Evolutionary conservation across 2,797 vertebrate genomes (phyloP), one percentile per base, ranked within the genome.

Genomic region (Oryzias sinensis): DNA sequence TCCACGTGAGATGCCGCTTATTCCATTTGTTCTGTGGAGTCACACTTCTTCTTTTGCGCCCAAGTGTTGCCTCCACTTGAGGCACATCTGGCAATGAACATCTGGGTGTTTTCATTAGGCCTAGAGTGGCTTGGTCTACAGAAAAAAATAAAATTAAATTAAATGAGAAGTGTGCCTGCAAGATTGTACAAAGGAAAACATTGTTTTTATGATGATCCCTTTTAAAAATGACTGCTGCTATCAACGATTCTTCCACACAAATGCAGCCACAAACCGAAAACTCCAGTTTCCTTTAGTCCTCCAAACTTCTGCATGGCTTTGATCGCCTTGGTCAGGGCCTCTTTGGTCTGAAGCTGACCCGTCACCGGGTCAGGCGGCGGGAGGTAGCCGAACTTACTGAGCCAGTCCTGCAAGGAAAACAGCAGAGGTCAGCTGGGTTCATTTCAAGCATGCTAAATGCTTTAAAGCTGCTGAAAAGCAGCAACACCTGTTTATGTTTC

Each of bases 1-100:
- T 97, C 97, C 97, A 99, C 0, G 97, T 98, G 41, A 99, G 89
- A 80, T 96, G 97, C 72, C 94, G 93, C 78, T 96, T 98, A 76
- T 82, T 92, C 97, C 96, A 99, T 79, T 95, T 97, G 87, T 91
- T 92, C 8, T 88, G 83, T 37, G 88, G 77, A 1, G 72, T 85
- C 0, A 72, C 16, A 1, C 88, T 85, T 53, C 96, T 84, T 76
- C 87, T 94, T 63, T 77, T 90, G 47, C 95, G 91, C n/a, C 88
- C 88, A 25, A 27, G n/a, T 0, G 66, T 53, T 47, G 11, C 76
- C 14, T 88, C 90, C 0, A 68, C 14, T 0, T 77, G 52, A 0
- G 87, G 43, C 4, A 97, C 70, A 86, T 98, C 97, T 0, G 97
- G 96, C 61, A 98, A 90, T 1, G 97, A 98, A 76, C 97, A 99